A percentile compares a stretch with the other conserved stretches of the same genome.
These are phyloP conservation scores for Pangasius larnaudii DNA, from an alignment of 2,797 vertebrate species.

Conservation along the genomic window DNA sequence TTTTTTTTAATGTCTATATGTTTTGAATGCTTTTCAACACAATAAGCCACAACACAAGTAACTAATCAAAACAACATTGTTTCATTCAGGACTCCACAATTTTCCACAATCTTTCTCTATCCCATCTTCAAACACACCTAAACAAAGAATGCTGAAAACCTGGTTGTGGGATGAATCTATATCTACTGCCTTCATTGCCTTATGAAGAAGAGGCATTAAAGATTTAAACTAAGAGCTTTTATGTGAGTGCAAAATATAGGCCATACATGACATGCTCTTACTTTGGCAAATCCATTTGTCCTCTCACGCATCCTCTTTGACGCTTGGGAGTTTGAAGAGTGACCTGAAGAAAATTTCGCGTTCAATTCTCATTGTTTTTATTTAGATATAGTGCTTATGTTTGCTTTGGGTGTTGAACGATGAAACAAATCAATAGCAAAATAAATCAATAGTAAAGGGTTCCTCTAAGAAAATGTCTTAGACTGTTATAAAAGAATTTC, in stretches of 20 bases:
- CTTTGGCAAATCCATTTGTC: conserved; percentile 18
- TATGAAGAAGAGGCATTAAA: conserved; percentile 5
- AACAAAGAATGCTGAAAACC: neutral
- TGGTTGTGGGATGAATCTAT: neutral
- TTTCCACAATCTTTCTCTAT: neutral
- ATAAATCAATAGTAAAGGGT: neutral
- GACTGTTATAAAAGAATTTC: neutral
- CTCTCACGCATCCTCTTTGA: neutral
- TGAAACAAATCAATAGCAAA: neutral
- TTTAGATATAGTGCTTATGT: neutral
- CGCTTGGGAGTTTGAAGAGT: neutral
- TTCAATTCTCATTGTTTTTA: neutral
- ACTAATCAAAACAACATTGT: neutral
- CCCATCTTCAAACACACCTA: neutral
- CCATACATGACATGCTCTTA: conserved; percentile 1
- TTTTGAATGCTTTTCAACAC: neutral
- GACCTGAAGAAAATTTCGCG: conserved; percentile 31
- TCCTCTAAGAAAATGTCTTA: neutral
- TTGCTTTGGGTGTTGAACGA: neutral
- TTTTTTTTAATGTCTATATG: neutral
- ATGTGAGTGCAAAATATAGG: conserved; percentile 3
- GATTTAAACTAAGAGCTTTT: conserved; percentile 10
- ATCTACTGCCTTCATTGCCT: neutral
- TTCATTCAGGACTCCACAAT: neutral
- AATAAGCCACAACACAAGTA: neutral